Base-by-base conservation (phyloP, 2,797 vertebrate genomes). In the Miichthys miiuy region DNA sequence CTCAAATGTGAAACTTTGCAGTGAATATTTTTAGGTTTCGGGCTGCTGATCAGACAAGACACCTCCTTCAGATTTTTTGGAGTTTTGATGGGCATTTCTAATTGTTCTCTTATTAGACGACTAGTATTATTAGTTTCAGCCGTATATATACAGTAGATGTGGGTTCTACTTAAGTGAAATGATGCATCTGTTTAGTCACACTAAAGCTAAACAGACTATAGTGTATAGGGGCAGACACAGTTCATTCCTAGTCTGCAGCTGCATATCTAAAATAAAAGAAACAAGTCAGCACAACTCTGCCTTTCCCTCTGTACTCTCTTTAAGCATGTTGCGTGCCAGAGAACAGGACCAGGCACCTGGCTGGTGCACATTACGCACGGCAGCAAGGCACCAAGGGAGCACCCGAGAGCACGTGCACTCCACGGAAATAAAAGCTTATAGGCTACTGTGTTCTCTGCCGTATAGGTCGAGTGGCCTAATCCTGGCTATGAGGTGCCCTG, bases 401-500 rank as follows among this genome's bases (percentile, higher is more conserved):
- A 87, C 81, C 81, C 83, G 70, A 8, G 80, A 5, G 65, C 88
- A 87, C 73, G 83, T 86, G 85, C 50, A 27, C 62, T 51, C 41
- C 50, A 10, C 65, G 85, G 87, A 91, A 92, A 79, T 51, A 57
- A 85, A 68, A 64, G 74, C 83, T 75, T 79, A 85, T 64, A 77
- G 87, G 80, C 65, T 30, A 63, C 68, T 72, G 63, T n/a, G 46
- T 72, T 48, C 72, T 71, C 67, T 78, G 78, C 48, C 57, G 63
- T 57, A 38, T 38, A 57, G 81, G 71, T 70, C 41, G 77, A 69
- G 68, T 67, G 74, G 66, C 76, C 81, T 95, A 94, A 94, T 95
- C 92, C 88, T 18, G 75, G 46, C 88, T 72, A 75, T 81, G 72
- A 79, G 68, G 34, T 69, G 71, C 34, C 57, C 56, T 20, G 66